A percentile compares a stretch with the other conserved stretches of the same genome.
Evolutionary conservation across 1,140 invertebrate species (phyloP).

Genomic region (Teleopsis dalmanni): DNA sequence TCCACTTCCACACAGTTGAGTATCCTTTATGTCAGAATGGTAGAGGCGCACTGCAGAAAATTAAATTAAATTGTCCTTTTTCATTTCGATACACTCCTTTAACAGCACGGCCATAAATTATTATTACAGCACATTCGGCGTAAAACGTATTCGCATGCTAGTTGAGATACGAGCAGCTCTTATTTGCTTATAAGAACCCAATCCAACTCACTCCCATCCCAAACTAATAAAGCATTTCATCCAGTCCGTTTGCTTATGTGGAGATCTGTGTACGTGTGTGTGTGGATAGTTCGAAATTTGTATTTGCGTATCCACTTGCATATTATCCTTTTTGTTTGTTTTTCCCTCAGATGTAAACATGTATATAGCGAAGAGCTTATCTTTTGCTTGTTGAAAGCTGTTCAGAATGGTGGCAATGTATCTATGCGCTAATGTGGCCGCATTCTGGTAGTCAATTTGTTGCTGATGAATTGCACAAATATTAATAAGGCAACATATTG

Average conservation of each 20-base stretch:
- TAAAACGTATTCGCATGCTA: too few relatives aligned
- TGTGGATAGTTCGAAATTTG: too few relatives aligned
- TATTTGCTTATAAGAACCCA: too few relatives aligned
- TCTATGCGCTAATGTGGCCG: background rate
- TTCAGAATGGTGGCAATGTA: too few relatives aligned
- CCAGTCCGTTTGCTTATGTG: background rate
- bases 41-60: background rate
- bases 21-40: too few relatives aligned
- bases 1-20: too few relatives aligned
- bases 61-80: conserved; percentile 18
- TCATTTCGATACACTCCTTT: conserved; percentile 5
- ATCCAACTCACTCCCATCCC: too few relatives aligned
- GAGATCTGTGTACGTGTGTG: too few relatives aligned
- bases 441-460: background rate
- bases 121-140: conserved; percentile 6
- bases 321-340: background rate
- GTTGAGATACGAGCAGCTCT: too few relatives aligned
- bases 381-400: too few relatives aligned
- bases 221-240: conserved; percentile 6
- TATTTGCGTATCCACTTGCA: background rate
- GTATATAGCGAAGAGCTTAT: too few relatives aligned
- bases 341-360: background rate
- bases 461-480: conserved; percentile 5
- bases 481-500: conserved; percentile 10
- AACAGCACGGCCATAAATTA: conserved; percentile 9